Evolutionary conservation across 2,797 vertebrate species (phyloP).

Genomic region (Alca torda): DNA sequence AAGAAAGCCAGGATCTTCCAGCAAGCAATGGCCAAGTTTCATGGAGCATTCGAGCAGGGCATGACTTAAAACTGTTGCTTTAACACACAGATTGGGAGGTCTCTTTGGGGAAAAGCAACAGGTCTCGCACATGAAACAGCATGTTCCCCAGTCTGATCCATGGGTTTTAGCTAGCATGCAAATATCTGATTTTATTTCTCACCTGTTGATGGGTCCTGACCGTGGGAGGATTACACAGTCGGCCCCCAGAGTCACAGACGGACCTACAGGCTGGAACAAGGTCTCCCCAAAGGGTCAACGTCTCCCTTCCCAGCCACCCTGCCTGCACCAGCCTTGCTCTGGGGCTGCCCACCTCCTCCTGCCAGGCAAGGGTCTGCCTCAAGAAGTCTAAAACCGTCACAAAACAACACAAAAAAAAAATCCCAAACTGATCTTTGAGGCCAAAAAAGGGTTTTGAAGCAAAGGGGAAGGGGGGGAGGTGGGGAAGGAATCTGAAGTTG

Average conservation of each 20-base stretch:
- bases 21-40: not conserved
- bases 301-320: not conserved
- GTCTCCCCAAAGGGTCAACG: not conserved
- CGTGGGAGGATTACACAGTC: not conserved
- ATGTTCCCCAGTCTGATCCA: not conserved
- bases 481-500: constrained; percentile 48
- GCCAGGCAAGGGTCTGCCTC: not conserved
- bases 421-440: not conserved
- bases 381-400: not conserved
- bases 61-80: not conserved
- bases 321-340: not conserved
- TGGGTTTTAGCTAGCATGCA: not conserved
- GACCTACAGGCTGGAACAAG: not conserved
- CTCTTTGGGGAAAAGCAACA: not conserved
- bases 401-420: not conserved
- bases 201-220: not conserved
- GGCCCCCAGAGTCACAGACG: not conserved
- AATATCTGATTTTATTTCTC: not conserved
- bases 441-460: constrained; percentile 19
- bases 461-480: not conserved
- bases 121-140: not conserved
- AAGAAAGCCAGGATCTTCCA: not conserved
- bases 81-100: accelerated
- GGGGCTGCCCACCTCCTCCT: not conserved
- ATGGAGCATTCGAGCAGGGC: not conserved